Evolutionary conservation across 2,888 invertebrate genomes (phyloP).

Genomic region (Alcis repandata): DNA sequence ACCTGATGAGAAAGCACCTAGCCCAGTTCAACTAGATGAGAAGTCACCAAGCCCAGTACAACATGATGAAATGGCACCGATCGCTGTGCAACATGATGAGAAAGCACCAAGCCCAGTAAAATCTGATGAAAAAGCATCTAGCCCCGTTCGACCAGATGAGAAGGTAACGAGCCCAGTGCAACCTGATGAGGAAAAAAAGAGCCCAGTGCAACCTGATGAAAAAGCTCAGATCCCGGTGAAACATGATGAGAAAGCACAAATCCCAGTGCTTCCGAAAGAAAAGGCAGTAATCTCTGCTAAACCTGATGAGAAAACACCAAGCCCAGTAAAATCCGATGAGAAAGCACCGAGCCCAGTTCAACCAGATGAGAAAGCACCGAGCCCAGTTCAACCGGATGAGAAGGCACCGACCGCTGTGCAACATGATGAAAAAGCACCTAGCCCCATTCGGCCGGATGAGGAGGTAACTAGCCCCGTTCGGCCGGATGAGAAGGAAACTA

Average conservation of each 20-base stretch:
- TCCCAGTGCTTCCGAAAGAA: conserved; percentile 7
- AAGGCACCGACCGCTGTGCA: neutral
- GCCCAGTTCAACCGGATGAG: neutral
- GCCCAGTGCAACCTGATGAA: conserved; percentile 6
- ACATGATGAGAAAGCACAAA: conserved; percentile 23
- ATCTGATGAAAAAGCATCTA: neutral
- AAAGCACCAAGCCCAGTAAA: conserved; percentile 2
- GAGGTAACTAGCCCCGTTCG: conserved; percentile 8
- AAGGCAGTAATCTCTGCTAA: neutral
- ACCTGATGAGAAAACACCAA: conserved; percentile 33
- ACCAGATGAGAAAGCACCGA: neutral
- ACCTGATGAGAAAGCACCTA: conserved; percentile 18
- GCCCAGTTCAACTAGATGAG: conserved; percentile 7
- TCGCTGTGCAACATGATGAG: neutral
- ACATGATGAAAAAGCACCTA: neutral
- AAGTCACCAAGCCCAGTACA: neutral
- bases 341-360: neutral
- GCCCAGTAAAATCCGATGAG: neutral
- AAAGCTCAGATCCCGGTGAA: conserved; percentile 18
- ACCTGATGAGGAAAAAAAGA: conserved; percentile 34
- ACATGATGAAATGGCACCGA: conserved; percentile 29
- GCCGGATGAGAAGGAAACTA: conserved; percentile 3
- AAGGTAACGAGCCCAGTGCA: conserved; percentile 23
- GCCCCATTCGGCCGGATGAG: conserved; percentile 19
- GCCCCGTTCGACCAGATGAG: conserved; percentile 5